These are phyloP conservation scores for Gallinago solitaria DNA, from an alignment of 2,797 vertebrate genomes.

Conservation along the genomic window DNA sequence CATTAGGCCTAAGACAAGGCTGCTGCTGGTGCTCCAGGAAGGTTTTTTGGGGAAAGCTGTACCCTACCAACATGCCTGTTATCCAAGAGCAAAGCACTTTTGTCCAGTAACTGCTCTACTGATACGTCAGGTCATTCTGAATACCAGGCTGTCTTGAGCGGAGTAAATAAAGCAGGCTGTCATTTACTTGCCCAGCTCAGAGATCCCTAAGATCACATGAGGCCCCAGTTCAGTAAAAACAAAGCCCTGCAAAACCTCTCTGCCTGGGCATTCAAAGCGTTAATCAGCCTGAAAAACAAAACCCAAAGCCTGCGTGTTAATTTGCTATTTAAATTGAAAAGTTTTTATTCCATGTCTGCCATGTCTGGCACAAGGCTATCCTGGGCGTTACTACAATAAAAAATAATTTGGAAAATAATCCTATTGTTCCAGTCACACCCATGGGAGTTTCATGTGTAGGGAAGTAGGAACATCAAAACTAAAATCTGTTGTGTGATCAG, in stretches of 20 bases:
- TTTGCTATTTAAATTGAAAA: slow-evolving; percentile 57
- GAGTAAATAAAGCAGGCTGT: background rate
- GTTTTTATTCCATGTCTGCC: slow-evolving; percentile 43
- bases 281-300: slow-evolving; percentile 43
- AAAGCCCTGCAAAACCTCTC: background rate
- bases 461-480: slow-evolving; percentile 52
- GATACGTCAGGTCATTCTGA: background rate
- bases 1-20: background rate
- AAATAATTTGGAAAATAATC: slow-evolving; percentile 61
- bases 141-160: background rate
- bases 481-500: slow-evolving; percentile 15
- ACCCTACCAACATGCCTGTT: background rate
- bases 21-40: background rate
- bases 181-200: background rate
- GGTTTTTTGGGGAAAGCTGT: background rate
- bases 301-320: slow-evolving; percentile 31
- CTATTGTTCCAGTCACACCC: slow-evolving; percentile 67
- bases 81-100: background rate
- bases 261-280: slow-evolving; percentile 1
- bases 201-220: background rate
- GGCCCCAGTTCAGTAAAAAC: background rate
- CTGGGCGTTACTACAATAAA: slow-evolving; percentile 54
- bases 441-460: slow-evolving; percentile 52
- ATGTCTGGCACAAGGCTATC: slow-evolving; percentile 38
- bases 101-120: background rate